Evolutionary conservation across 2,797 vertebrate species (phyloP).

Genomic region (Sebastolobus alascanus): DNA sequence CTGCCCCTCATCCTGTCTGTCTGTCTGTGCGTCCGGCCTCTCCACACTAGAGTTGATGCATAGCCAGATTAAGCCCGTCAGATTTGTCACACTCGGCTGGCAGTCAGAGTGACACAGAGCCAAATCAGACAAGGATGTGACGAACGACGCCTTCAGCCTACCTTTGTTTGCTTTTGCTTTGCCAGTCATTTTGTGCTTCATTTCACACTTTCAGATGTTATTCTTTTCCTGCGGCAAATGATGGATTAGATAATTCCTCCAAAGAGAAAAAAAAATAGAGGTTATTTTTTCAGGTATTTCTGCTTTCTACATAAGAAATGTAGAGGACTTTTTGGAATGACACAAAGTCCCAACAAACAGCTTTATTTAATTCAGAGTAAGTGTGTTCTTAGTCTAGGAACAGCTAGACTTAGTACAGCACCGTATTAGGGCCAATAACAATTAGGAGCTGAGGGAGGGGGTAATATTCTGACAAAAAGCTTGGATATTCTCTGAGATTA

Average conservation of each 20-base stretch:
- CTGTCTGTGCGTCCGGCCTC: constrained; percentile 19
- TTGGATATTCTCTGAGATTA: too few relatives aligned
- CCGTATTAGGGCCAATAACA: background rate
- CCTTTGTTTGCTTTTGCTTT: constrained; percentile 59
- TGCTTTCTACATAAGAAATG: constrained; percentile 24
- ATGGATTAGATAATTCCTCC: constrained; percentile 46
- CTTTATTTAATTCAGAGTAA: background rate
- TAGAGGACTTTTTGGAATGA: constrained; percentile 7
- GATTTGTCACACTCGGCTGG: constrained; percentile 41
- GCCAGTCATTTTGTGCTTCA: constrained; percentile 58
- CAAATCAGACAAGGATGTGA: constrained; percentile 56
- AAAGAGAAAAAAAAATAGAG: background rate
- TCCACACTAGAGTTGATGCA: constrained; percentile 40
- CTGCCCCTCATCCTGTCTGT: constrained; percentile 23
- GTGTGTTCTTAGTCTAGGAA: background rate
- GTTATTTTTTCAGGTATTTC: constrained; percentile 5
- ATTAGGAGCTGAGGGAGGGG: background rate
- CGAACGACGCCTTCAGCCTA: constrained; percentile 38
- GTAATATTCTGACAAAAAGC: too few relatives aligned
- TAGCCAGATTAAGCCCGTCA: constrained; percentile 68
- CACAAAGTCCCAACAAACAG: background rate
- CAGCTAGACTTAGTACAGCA: background rate
- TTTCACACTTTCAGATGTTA: constrained; percentile 55
- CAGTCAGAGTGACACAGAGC: constrained; percentile 52
- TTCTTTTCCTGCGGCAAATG: constrained; percentile 10